Evolutionary conservation across 2,113 vertebrate genomes (phyloP), one percentile per base, ranked within the genome.

Genomic region (Rafetus swinhoei): DNA sequence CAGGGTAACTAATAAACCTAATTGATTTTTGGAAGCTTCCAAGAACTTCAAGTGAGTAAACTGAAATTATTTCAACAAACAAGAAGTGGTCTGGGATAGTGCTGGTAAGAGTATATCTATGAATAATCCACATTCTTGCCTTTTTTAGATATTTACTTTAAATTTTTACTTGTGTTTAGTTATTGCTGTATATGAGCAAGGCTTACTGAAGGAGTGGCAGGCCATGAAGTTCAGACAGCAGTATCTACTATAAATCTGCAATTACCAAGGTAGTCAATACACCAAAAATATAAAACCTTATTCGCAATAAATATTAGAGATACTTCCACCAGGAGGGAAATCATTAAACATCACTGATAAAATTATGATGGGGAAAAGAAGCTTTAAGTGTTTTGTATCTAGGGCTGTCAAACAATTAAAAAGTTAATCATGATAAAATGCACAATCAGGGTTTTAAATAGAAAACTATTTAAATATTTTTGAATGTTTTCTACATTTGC

Each of bases 231-330:
- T 90, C 62, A 92, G 90, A 93, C 94, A 88, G 84, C 84, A 93
- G 74, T 94, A 93, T 76, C 81, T 83, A 85, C 92, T 54, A 82
- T 86, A 95, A 86, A 91, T 81, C 89, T 91, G 84, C 92, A 85
- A 65, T 27, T 95, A 76, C 87, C 74, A 95, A 91, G 90, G 93
- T 2, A 89, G 91, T 83, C 1, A 93, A 95, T 94, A 92, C 81
- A 82, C 88, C 87, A 93, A 94, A 94, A 95, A 96, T 74, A 96
- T 93, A 81, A 90, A 16, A 27, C n/a, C 56, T 69, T 79, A 92
- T 84, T 77, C 93, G 83, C 92, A 84, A 69, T 25, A 84, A 92
- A 89, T 85, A 90, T 77, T 56, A 56, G 39, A 79, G 86, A 69
- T 74, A 79, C 65, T 59, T 93, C 83, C 84, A 85, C 83, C 80